Conservation (phyloP, 2,888 invertebrate genomes). For the Doris montereyensis region DNA sequence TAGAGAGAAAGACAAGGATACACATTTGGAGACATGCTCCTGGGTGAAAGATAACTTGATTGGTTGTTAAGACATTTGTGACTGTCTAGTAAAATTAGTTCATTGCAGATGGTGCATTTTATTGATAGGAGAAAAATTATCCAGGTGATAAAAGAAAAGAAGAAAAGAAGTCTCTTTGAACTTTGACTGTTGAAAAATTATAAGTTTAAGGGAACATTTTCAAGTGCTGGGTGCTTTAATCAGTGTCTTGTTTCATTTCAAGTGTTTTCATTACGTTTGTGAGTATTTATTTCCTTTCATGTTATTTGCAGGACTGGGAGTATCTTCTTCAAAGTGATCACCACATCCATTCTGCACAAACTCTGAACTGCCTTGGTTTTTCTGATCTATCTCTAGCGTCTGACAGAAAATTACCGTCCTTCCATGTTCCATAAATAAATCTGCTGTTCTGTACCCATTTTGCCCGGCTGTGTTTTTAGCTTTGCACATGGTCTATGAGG, state of each 20-base stretch:
- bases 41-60: too few species aligned
- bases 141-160: too few species aligned
- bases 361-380: conserved; percentile 45
- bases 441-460: conserved; percentile 82
- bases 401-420: conserved; percentile 48
- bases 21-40: too few species aligned
- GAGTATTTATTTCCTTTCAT: neutral
- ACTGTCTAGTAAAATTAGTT: too few species aligned
- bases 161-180: too few species aligned
- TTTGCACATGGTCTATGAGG: conserved; percentile 90
- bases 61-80: too few species aligned
- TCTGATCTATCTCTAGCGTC: conserved; percentile 35
- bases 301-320: conserved; percentile 81
- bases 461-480: conserved; percentile 84
- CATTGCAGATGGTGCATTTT: too few species aligned
- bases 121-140: too few species aligned
- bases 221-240: too few species aligned
- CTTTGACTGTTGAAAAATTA: too few species aligned
- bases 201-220: too few species aligned
- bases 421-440: conserved; percentile 74
- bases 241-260: neutral
- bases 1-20: too few species aligned
- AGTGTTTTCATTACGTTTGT: neutral
- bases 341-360: conserved; percentile 66
- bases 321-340: conserved; percentile 79